Evolutionary conservation across 2,797 vertebrate species (phyloP).

Genomic region (Macropodus opercularis): DNA sequence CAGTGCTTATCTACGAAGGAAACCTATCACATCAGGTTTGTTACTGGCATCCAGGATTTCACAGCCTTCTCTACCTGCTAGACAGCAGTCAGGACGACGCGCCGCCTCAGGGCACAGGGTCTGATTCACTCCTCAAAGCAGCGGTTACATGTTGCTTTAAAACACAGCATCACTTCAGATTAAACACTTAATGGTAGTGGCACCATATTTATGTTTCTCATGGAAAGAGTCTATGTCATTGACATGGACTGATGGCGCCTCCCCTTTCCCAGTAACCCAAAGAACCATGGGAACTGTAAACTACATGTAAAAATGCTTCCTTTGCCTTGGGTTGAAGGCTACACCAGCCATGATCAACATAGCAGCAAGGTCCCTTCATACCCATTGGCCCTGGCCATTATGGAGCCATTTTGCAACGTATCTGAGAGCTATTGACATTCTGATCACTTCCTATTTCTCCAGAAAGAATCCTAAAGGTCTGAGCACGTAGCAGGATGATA

Average conservation of each 20-base stretch:
- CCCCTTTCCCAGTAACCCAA: slow-evolving; percentile 51
- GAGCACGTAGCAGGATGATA: slow-evolving; percentile 42
- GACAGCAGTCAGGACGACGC: slow-evolving; percentile 45
- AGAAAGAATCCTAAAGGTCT: slow-evolving; percentile 48
- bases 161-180: too few relatives aligned
- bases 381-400: slow-evolving; percentile 62
- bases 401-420: slow-evolving; percentile 58
- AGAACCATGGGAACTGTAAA: slow-evolving; percentile 79
- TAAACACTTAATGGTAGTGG: slow-evolving; percentile 13
- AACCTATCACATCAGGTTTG: slow-evolving; percentile 35
- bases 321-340: slow-evolving; percentile 48
- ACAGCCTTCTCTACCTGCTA: slow-evolving; percentile 53
- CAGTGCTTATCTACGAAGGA: slow-evolving; percentile 26
- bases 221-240: slow-evolving; percentile 55
- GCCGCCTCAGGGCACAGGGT: slow-evolving; percentile 42
- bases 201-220: slow-evolving; percentile 34
- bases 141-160: too few relatives aligned
- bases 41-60: slow-evolving; percentile 53
- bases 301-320: slow-evolving; percentile 66
- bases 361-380: slow-evolving; percentile 57
- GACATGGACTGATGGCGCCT: slow-evolving; percentile 55
- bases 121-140: too few relatives aligned
- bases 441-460: slow-evolving; percentile 40
- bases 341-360: slow-evolving; percentile 54
- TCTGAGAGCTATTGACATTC: slow-evolving; percentile 59